Base-by-base conservation (phyloP, 1,140 invertebrate species). In the Formica exsecta region DNA sequence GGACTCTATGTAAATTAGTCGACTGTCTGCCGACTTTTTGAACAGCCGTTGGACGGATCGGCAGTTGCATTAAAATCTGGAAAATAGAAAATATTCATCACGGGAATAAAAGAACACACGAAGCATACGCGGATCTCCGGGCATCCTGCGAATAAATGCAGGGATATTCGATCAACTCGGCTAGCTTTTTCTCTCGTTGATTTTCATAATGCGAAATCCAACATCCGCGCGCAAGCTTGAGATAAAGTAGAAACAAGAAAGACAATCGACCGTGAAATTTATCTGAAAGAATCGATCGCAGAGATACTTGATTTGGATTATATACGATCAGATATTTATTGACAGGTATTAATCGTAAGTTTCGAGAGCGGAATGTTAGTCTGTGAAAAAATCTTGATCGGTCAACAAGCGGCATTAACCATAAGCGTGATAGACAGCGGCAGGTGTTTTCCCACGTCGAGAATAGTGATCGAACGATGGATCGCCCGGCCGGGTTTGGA, bases 371-470 rank as follows among this genome's bases (percentile, higher is more conserved):
- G 19, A 81, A 59, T 44, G 3, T 1, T n/a, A 19, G 8, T 32
- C 29, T 51, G n/a, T n/a, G 11, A 44, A 19, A 41, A 74, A 51
- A 77, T 85, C 61, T 51, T 22, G 9, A 64, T 38, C 22, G 11
- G 61, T 61, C 36, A 16, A 25, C 19, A 13, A n/a, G 48, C 48
- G 41, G 13, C 1, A 25, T 57, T 64, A 83, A 32, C 32, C 1
- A 32, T 32, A 32, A n/a, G 41, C 38, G 9, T 41, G 51, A 48
- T 44, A 19, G 79, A 74, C n/a, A 19, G n/a, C 13, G 79, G 65
- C 92, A 93, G 91, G 92, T 92, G 92, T 86, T 91, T 91, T 91
- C 89, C 89, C 83, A 83, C 61, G 59, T 84, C 48, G 48, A 51
- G 4, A 8, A 36, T 22, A 41, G 41, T 44, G 74, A 86, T 71